Base-by-base conservation (phyloP, 92 coral and sea anemone species). In the Palythoa heliodiscus region DNA sequence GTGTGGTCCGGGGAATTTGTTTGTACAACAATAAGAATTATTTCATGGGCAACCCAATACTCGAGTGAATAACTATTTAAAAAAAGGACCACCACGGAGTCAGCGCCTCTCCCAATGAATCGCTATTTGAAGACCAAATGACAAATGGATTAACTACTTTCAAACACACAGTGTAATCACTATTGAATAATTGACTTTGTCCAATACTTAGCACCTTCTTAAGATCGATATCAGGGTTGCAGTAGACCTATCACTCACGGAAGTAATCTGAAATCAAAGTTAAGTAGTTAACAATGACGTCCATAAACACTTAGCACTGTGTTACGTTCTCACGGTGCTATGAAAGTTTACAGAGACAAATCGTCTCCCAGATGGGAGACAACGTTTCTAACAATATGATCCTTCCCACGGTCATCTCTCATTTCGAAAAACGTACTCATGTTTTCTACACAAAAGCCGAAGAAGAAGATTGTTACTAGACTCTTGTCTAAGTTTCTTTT, bases 391-490 rank as follows among this genome's bases (percentile, higher is more conserved):
- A 22, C 74, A 7, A 24, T 22, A 47, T 66, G 13, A 67, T 48
- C 40, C 84, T 80, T 80, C 84, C 84, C 84, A 80, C 84, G 84
- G 74, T 80, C 84, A 67, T 39, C 15, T 80, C 43, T 80, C 84
- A 19, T 3, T 64, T 19, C 54, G 1, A 39, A 55, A 54, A 37
- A n/a, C 3, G 40, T 50, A 23, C 40, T 29, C 53, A 63, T 11
- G n/a, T 5, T 61, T 58, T 16, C 15, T 15, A 5, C 29, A n/a
- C 3, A 19, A 19, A 67, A 67, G 20, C 37, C 9, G 9, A 43
- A 43, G 50, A 43, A 5, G 50, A 43, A 5, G 9, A 43, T 43
- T 1, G 50, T 43, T 3, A 5, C 0, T 8, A 43, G 7, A 43
- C 50, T 1, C 4, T 8, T 43, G 9, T 29, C 35, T 29, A 43